Evolutionary conservation across 2,113 vertebrate genomes (phyloP).

Genomic region (Diphyllodes magnificus): DNA sequence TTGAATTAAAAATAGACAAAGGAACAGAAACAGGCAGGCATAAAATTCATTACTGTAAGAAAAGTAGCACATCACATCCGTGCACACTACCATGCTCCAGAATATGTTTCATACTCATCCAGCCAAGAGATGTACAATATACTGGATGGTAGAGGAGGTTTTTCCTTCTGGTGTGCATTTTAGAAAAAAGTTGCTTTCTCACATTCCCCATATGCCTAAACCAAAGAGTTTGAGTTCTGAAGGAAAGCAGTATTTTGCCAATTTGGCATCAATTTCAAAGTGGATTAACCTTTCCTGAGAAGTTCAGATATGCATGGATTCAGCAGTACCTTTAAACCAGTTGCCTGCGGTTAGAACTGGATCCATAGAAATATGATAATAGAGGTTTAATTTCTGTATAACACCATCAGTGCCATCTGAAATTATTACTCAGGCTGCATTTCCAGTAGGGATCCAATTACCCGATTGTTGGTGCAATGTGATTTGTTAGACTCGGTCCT

Average conservation of each 20-base stretch:
- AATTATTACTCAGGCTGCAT: slow-evolving; percentile 17
- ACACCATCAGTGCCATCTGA: background rate
- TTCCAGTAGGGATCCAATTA: slow-evolving; percentile 44
- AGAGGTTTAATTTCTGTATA: background rate
- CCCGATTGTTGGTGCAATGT: background rate
- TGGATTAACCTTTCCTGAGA: background rate
- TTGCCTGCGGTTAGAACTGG: background rate
- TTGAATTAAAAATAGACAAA: slow-evolving; percentile 76
- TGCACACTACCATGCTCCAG: background rate
- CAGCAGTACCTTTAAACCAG: background rate
- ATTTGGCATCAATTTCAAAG: background rate
- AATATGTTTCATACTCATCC: background rate
- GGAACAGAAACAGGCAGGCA: slow-evolving; percentile 57
- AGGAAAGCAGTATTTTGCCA: background rate
- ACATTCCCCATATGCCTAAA: background rate
- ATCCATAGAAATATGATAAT: background rate
- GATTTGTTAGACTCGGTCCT: slow-evolving; percentile 6
- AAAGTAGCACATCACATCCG: background rate
- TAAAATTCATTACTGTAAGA: slow-evolving; percentile 57
- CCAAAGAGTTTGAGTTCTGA: background rate
- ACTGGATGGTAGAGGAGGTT: background rate
- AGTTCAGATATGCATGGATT: background rate
- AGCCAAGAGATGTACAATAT: background rate
- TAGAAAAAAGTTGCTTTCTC: background rate
- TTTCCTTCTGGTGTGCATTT: background rate